These are phyloP conservation scores for Drosophila insularis DNA, from an alignment of 1,140 invertebrate species.

Conservation along the genomic window DNA sequence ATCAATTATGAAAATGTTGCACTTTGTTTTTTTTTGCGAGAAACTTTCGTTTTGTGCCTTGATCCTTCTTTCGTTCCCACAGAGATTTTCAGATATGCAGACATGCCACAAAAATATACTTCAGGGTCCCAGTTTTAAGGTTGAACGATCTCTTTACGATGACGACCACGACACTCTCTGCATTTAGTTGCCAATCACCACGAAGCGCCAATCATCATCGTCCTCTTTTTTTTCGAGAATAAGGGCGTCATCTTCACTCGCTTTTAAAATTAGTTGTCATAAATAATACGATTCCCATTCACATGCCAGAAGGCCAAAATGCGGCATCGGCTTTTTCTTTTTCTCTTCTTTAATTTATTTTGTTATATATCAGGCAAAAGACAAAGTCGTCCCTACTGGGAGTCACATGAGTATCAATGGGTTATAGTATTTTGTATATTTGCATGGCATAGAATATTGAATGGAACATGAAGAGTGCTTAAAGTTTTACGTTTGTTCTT, in stretches of 20 bases:
- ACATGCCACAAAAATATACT: no score
- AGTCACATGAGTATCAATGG: conserved; percentile 9
- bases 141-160: no score
- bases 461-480: conserved; percentile 13
- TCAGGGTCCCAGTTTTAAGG: no score
- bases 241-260: background rate
- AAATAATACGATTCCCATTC: background rate
- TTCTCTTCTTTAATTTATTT: background rate
- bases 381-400: background rate
- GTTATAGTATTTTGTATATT: conserved; percentile 1
- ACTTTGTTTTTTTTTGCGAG: background rate
- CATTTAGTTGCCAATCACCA: no score
- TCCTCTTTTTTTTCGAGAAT: no score
- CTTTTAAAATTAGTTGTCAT: background rate
- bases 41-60: no score
- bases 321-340: background rate
- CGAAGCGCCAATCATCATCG: no score
- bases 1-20: conserved; percentile 31
- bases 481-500: conserved; percentile 1
- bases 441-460: background rate
- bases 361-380: conserved; percentile 8
- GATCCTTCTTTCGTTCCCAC: background rate
- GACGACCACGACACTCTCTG: no score
- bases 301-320: background rate
- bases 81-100: no score